Conservation (phyloP, 2,113 vertebrate species). For the Nycticryphes semicollaris region DNA sequence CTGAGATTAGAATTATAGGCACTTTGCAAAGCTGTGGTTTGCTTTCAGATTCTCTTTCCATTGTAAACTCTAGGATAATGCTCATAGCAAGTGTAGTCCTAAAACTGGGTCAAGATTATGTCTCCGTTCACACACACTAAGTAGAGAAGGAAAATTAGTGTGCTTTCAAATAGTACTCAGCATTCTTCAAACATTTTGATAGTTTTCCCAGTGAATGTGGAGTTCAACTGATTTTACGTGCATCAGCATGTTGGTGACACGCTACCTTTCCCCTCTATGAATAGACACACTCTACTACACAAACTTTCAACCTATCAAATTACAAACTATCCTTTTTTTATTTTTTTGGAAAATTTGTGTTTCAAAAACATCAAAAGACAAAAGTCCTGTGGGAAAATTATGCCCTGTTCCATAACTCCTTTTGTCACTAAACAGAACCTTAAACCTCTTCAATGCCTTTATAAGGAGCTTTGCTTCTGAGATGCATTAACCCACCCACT, state of each 20-base stretch:
- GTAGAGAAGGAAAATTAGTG: not conserved
- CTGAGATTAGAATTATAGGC: not conserved
- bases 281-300: not conserved
- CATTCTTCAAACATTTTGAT: not conserved
- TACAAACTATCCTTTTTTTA: not conserved
- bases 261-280: not conserved
- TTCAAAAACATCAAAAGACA: slow-evolving; percentile 56
- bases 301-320: not conserved
- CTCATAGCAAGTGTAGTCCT: not conserved
- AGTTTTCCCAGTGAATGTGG: not conserved
- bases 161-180: not conserved
- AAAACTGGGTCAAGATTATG: not conserved
- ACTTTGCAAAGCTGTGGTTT: not conserved
- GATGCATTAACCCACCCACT: slow-evolving; percentile 31
- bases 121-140: not conserved
- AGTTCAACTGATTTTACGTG: not conserved
- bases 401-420: not conserved
- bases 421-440: slow-evolving; percentile 6
- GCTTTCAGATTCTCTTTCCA: not conserved
- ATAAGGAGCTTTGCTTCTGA: slow-evolving; percentile 44
- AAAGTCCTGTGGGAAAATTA: slow-evolving; percentile 66
- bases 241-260: not conserved
- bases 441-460: slow-evolving; percentile 44
- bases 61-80: not conserved
- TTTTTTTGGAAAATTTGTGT: not conserved